Conservation (phyloP, 2,888 invertebrate species). For the Tipula lateralis region DNA sequence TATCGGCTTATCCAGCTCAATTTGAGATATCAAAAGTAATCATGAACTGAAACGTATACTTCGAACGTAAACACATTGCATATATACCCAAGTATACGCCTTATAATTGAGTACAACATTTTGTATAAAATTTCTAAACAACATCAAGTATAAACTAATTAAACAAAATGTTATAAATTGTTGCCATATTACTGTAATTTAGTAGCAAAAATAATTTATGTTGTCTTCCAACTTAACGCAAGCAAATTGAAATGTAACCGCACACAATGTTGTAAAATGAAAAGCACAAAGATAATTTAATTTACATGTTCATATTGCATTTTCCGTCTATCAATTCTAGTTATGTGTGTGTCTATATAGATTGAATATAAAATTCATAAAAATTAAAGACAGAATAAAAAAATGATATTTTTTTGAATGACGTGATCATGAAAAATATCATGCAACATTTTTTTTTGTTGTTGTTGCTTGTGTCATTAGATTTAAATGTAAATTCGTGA, state of each 20-base stretch:
- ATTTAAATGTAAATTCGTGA: conserved; percentile 9
- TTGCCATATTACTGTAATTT: not conserved
- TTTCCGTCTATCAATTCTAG: not conserved
- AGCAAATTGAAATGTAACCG: not conserved
- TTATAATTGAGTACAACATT: too few relatives aligned
- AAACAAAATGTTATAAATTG: too few relatives aligned
- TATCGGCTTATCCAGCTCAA: too few relatives aligned
- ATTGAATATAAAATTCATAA: not conserved
- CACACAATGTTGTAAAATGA: not conserved
- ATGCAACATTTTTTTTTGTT: not conserved
- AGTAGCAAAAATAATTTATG: not conserved
- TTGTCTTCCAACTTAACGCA: not conserved
- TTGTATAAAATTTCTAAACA: too few relatives aligned
- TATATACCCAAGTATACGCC: too few relatives aligned
- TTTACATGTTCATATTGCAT: not conserved
- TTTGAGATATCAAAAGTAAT: too few relatives aligned
- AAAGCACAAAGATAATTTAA: not conserved
- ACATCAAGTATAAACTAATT: too few relatives aligned
- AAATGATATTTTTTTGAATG: not conserved
- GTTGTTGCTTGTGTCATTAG: not conserved
- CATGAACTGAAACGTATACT: too few relatives aligned
- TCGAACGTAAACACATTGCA: too few relatives aligned
- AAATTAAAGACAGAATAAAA: not conserved
- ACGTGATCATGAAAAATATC: not conserved
- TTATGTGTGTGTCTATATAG: not conserved